These are phyloP conservation scores for Hippolais icterina DNA, from an alignment of 2,113 vertebrate genomes.

Conservation along the genomic window DNA sequence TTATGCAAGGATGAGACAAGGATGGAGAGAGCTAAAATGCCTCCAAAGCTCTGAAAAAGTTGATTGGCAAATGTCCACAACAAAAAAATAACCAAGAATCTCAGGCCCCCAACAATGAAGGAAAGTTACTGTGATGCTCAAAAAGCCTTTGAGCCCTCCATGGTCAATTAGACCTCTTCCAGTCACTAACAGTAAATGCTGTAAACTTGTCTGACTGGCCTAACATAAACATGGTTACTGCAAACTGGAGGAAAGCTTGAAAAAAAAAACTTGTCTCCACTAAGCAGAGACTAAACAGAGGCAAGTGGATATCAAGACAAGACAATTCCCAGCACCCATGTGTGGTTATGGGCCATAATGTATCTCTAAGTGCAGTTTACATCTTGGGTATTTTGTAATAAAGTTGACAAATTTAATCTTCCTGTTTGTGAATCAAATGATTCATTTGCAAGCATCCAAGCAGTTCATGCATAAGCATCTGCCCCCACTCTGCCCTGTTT, in stretches of 20 bases:
- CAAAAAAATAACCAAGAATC: neutral
- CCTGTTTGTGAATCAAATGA: neutral
- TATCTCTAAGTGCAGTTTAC: neutral
- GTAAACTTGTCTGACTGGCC: neutral
- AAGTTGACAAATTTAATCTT: neutral
- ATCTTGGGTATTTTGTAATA: neutral
- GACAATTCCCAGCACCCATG: neutral
- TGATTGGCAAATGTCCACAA: neutral
- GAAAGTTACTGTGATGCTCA: neutral
- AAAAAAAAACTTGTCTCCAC: neutral
- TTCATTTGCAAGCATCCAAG: neutral
- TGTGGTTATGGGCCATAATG: accelerated
- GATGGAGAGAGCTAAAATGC: neutral
- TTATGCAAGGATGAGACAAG: neutral
- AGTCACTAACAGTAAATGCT: neutral
- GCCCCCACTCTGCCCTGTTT: neutral
- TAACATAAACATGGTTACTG: neutral
- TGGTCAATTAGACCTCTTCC: neutral
- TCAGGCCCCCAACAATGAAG: neutral
- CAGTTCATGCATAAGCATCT: slow-evolving; percentile 1
- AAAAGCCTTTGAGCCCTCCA: neutral
- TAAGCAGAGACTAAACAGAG: neutral
- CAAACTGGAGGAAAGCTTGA: neutral
- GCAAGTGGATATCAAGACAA: neutral
- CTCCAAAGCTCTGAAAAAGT: neutral